Base-by-base conservation (phyloP, 2,888 invertebrate species). In the Eledona agricola region DNA sequence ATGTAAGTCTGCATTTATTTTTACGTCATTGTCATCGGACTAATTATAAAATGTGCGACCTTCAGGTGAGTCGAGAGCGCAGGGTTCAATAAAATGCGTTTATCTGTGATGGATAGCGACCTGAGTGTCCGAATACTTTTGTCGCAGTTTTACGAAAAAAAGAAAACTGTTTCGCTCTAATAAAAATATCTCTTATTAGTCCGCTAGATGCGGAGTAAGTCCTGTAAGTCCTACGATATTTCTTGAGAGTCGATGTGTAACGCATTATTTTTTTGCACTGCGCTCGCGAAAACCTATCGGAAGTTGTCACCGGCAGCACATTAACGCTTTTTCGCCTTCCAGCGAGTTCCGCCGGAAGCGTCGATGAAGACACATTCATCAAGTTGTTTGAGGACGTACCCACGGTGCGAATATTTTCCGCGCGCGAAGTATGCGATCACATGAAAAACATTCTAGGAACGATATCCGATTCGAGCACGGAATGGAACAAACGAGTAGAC, bases 401-500 rank as follows among this genome's bases (percentile, higher is more conserved):
- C 3, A 85, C 87, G 32, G 81, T 94, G 7, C 89, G 89, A 63
- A 80, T 96, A 62, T 96, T 90, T 78, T 89, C 93, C 12, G 81
- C 84, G 5, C 82, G 89, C 58, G 96, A 96, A 58, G 80, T 96
- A 29, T 89, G 89, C 65, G 93, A 94, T 59, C 82, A 88, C 50
- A 83, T 94, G 73, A 84, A 86, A 19, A 84, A 83, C 64, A 85
- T 93, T 37, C 83, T 86, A 64, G 87, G 86, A 1, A 81, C 84
- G 23, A 83, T 97, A 42, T 85, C 88, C 1, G 93, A 96, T 77
- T 80, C 89, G 26, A 86, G 82, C 64, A 88, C 89, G 65, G 94
- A 95, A 72, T 98, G 98, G 97, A 95, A 93, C 78, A 93, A 93
- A 74, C 80, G 97, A 51, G 86, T 90, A n/a, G 96, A 96, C 51